These are phyloP conservation scores for Acanthosepion pharaonis DNA, from an alignment of 2,888 invertebrate genomes.

Conservation along the genomic window DNA sequence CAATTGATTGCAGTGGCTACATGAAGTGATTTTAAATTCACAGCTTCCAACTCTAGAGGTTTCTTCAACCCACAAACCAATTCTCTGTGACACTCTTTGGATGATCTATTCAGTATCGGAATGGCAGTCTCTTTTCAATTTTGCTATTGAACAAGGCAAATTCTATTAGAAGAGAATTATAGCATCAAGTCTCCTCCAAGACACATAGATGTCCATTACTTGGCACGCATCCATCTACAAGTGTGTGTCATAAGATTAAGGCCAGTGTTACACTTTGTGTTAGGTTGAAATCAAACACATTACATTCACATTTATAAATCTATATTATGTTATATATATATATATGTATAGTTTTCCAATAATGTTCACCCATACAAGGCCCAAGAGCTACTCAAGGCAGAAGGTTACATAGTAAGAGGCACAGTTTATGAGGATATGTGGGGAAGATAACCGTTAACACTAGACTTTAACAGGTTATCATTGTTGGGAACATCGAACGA, in stretches of 20 bases:
- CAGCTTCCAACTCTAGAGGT: neutral
- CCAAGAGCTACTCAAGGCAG: too few relatives aligned
- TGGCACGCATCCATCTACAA: neutral
- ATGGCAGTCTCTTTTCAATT: conserved; percentile 20
- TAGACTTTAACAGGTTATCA: too few relatives aligned
- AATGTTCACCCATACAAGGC: too few relatives aligned
- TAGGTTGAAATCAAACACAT: neutral
- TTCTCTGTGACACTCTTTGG: neutral
- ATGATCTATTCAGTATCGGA: neutral
- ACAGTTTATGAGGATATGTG: too few relatives aligned
- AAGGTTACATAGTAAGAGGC: too few relatives aligned
- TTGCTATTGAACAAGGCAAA: neutral
- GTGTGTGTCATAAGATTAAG: neutral
- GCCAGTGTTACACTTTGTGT: neutral
- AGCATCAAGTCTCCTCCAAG: neutral
- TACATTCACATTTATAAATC: neutral
- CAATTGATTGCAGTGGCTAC: too few relatives aligned
- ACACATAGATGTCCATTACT: neutral
- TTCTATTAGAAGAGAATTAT: conserved; percentile 18
- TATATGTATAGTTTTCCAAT: too few relatives aligned
- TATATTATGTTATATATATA: neutral
- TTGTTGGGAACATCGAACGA: too few relatives aligned
- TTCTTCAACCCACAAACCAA: neutral
- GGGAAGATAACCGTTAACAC: too few relatives aligned
- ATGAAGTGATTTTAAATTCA: neutral